A percentile compares a stretch with the other conserved stretches of the same genome.
Conservation (phyloP, 2,797 vertebrate species). For the Microctenopoma steveboyesi region DNA sequence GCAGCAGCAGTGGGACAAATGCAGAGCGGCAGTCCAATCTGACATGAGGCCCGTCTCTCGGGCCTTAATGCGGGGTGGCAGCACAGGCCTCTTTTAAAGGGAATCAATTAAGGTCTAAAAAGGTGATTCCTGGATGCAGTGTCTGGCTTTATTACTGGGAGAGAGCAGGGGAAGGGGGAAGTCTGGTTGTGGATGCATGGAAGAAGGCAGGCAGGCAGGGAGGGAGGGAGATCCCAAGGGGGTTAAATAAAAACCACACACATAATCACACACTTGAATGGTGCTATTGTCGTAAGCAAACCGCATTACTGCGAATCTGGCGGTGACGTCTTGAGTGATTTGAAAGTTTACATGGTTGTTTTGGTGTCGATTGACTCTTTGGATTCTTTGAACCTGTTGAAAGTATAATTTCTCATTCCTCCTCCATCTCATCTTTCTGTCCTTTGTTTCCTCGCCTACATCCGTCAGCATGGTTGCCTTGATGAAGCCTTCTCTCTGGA, state of each 20-base stretch:
- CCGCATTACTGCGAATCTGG: conserved; percentile 50
- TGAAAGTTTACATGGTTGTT: conserved; percentile 66
- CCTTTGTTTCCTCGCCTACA: background rate
- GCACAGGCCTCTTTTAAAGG: conserved; percentile 68
- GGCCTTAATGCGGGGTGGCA: conserved; percentile 77
- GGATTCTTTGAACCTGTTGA: conserved; percentile 51
- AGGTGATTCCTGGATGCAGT: conserved; percentile 76
- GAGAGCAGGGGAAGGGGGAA: conserved; percentile 34
- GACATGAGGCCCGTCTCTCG: conserved; percentile 66
- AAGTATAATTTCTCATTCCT: conserved; percentile 37
- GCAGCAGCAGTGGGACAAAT: conserved; percentile 56
- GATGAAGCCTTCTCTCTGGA: conserved; percentile 3
- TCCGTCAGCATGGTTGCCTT: conserved; percentile 25
- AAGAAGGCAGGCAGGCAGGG: conserved; percentile 7
- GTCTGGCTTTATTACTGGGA: conserved; percentile 75
- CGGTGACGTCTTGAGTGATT: conserved; percentile 43
- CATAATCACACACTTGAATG: conserved; percentile 75
- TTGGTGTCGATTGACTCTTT: conserved; percentile 54
- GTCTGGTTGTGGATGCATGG: conserved; percentile 20
- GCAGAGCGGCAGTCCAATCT: conserved; percentile 70
- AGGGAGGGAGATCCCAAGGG: conserved; percentile 58
- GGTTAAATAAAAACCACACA: conserved; percentile 65
- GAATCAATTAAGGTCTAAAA: conserved; percentile 83
- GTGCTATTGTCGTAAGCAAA: conserved; percentile 61
- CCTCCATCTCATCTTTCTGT: conserved; percentile 16